Percentiles rank a stretch among this genome's conserved stretches.
Evolutionary conservation across 2,797 vertebrate genomes (phyloP).

Genomic region (Enteromius mattozi): DNA sequence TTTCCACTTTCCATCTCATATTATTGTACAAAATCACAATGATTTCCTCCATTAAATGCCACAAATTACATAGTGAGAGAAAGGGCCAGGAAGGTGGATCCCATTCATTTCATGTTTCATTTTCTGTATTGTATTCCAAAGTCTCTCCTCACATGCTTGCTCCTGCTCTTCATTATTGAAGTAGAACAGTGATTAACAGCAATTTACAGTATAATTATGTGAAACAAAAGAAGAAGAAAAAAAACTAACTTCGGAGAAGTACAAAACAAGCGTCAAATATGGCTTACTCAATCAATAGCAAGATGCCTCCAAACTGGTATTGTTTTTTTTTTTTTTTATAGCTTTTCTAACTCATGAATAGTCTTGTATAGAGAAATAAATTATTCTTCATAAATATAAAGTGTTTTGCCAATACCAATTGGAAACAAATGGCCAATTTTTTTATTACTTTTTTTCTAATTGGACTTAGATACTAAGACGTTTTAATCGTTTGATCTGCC

Average conservation of each 20-base stretch:
- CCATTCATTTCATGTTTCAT: conserved; percentile 64
- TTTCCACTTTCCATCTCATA: conserved; percentile 42
- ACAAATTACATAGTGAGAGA: conserved; percentile 61
- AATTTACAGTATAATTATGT: conserved; percentile 65
- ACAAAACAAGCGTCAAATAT: conserved; percentile 39
- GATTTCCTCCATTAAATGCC: conserved; percentile 58
- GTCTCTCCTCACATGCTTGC: conserved; percentile 47
- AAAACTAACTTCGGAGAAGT: conserved; percentile 33
- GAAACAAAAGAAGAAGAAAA: conserved; percentile 56
- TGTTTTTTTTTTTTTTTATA: not conserved
- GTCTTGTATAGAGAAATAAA: not conserved
- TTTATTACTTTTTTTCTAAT: not conserved
- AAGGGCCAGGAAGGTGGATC: conserved; percentile 58
- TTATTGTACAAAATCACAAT: conserved; percentile 58
- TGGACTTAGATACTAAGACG: not conserved
- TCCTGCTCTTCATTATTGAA: conserved; percentile 57
- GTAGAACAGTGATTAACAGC: conserved; percentile 63
- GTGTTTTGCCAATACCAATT: not conserved
- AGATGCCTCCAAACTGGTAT: conserved; percentile 5
- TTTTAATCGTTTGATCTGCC: conserved; percentile 19
- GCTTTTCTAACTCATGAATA: not conserved
- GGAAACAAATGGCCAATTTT: not conserved
- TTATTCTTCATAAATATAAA: not conserved
- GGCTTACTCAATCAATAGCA: not conserved
- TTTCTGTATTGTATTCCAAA: conserved; percentile 63